Evolutionary conservation across 2,888 invertebrate species (phyloP).

Genomic region (Drosophila leonis): DNA sequence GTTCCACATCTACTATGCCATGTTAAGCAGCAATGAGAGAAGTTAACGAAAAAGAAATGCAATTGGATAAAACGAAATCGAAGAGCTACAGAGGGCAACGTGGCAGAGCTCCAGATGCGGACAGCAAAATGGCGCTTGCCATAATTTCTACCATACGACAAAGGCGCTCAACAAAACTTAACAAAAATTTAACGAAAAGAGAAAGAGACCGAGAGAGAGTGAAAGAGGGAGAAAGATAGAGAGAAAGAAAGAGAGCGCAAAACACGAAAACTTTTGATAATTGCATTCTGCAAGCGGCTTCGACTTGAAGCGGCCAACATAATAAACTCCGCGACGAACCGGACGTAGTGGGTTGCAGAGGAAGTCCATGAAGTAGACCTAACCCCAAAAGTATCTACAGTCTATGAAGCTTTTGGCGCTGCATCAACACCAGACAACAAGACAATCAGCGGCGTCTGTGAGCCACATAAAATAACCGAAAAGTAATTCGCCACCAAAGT

Average conservation of each 20-base stretch:
- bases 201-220: conserved; percentile 6
- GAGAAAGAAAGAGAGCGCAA: conserved; percentile 12
- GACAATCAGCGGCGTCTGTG: conserved; percentile 68
- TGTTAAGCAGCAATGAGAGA: conserved; percentile 53
- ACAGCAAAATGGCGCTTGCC: conserved; percentile 54
- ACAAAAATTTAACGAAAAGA: not conserved
- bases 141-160: conserved; percentile 64
- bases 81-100: conserved; percentile 8
- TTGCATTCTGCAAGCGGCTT: conserved; percentile 67
- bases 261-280: conserved; percentile 70
- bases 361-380: conserved; percentile 13
- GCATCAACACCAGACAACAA: conserved; percentile 76
- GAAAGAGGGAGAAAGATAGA: conserved; percentile 21
- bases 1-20: conserved; percentile 67
- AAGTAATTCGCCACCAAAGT: conserved; percentile 78
- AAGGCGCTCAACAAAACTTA: conserved; percentile 37
- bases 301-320: conserved; percentile 55
- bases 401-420: conserved; percentile 33
- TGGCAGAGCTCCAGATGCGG: conserved; percentile 26
- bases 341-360: conserved; percentile 31
- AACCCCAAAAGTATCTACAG: conserved; percentile 30
- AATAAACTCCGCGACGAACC: conserved; percentile 67
- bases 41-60: conserved; percentile 6
- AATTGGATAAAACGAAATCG: conserved; percentile 20
- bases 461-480: conserved; percentile 79